Evolutionary conservation across 2,113 vertebrate species (phyloP).

Genomic region (Amia ocellicauda): DNA sequence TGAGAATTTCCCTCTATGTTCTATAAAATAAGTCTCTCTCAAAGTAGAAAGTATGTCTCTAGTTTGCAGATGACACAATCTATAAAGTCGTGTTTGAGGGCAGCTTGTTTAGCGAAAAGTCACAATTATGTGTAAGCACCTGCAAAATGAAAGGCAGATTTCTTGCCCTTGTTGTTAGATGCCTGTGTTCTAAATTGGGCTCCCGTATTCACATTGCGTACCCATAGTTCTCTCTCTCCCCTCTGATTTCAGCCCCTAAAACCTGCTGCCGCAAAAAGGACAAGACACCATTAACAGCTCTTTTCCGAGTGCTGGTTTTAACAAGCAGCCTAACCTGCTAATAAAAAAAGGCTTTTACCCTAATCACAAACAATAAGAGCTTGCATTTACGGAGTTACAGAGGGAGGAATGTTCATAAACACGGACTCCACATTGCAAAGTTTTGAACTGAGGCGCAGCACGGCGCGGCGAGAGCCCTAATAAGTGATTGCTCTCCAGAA

Average conservation of each 20-base stretch:
- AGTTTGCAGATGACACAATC: too few relatives aligned
- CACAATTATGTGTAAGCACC: not conserved
- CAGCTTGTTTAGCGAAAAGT: too few relatives aligned
- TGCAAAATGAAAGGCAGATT: not conserved
- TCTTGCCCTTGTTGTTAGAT: constrained; percentile 44
- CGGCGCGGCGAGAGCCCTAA: constrained; percentile 9
- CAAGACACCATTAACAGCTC: constrained; percentile 36
- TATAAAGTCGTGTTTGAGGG: too few relatives aligned
- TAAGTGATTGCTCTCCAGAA: not conserved
- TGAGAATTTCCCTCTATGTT: too few relatives aligned
- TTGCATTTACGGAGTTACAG: constrained; percentile 44
- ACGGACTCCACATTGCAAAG: constrained; percentile 48
- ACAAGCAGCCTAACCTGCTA: constrained; percentile 61
- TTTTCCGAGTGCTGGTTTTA: constrained; percentile 47
- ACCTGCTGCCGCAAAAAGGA: not conserved
- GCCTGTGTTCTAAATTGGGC: constrained; percentile 42
- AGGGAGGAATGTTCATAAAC: constrained; percentile 56
- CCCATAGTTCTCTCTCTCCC: constrained; percentile 27
- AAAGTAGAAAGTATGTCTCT: too few relatives aligned
- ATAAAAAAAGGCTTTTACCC: constrained; percentile 74
- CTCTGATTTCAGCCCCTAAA: not conserved
- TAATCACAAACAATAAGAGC: constrained; percentile 58
- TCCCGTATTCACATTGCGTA: constrained; percentile 49
- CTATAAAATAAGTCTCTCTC: too few relatives aligned
- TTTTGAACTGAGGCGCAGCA: constrained; percentile 45